phyloP scores from a whole-genome alignment of 2,888 invertebrate genomes.

The Sphaerophoria taeniata region DNA sequence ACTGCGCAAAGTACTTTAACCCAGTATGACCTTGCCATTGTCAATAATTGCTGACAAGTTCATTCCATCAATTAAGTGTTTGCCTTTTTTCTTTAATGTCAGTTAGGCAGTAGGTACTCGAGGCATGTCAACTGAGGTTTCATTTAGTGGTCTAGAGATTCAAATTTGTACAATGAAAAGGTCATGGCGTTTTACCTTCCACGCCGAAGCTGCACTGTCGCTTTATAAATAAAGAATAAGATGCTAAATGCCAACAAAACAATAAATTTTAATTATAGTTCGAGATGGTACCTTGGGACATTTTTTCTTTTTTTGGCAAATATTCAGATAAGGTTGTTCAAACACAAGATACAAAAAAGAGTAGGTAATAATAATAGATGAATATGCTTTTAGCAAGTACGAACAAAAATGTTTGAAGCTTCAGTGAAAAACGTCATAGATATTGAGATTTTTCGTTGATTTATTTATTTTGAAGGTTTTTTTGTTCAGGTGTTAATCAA shows the following conservation, averaged over 20 bases:
- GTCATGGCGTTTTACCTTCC: conserved; percentile 58
- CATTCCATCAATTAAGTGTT: conserved; percentile 69
- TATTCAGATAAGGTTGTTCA: neutral
- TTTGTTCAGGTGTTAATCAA: too few relatives aligned
- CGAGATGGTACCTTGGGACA: conserved; percentile 51
- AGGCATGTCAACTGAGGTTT: conserved; percentile 4
- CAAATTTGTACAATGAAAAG: conserved; percentile 50
- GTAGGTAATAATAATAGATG: too few relatives aligned
- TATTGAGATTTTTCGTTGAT: too few relatives aligned
- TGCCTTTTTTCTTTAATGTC: conserved; percentile 15
- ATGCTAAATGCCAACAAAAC: conserved; percentile 26
- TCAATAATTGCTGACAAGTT: conserved; percentile 74
- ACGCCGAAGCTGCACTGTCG: conserved; percentile 1
- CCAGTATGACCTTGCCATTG: conserved; percentile 67
- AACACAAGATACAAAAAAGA: neutral
- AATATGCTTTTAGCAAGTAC: neutral
- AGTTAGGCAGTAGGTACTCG: conserved; percentile 20
- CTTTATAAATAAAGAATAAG: conserved; percentile 8
- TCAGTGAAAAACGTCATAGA: neutral
- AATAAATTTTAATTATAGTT: conserved; percentile 31
- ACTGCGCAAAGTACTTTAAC: conserved; percentile 37
- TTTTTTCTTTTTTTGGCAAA: conserved; percentile 17
- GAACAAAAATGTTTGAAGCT: conserved; percentile 3
- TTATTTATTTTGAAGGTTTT: too few relatives aligned
- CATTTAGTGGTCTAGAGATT: conserved; percentile 37